A percentile compares a stretch with the other conserved stretches of the same genome.
phyloP scores from a whole-genome alignment of 2,888 invertebrate species.

The Capitulum mitella region DNA sequence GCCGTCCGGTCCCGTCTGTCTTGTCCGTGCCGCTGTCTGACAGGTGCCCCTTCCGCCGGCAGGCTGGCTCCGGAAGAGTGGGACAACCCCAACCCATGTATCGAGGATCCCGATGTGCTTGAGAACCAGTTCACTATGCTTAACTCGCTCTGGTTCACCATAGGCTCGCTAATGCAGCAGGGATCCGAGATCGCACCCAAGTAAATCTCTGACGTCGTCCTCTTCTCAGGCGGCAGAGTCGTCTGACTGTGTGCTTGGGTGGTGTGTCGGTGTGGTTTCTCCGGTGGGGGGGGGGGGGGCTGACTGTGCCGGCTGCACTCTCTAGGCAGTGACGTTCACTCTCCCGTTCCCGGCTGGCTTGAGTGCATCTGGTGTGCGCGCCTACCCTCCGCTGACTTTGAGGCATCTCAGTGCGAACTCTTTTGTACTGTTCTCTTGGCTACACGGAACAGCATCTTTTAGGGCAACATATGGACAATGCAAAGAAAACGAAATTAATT shows the following conservation, averaged over 20 bases:
- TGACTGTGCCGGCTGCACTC: neutral
- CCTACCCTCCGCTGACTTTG: neutral
- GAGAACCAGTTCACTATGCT: constrained; percentile 75
- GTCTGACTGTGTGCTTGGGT: neutral
- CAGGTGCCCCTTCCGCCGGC: neutral
- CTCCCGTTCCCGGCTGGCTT: constrained; percentile 19
- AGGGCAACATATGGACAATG: too few species aligned
- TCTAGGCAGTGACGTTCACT: constrained; percentile 21
- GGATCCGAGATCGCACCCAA: constrained; percentile 81
- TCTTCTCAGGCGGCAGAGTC: neutral
- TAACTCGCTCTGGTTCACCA: constrained; percentile 82
- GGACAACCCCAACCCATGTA: constrained; percentile 79
- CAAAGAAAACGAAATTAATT: too few species aligned
- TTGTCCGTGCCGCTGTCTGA: too few species aligned
- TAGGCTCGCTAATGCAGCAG: constrained; percentile 76
- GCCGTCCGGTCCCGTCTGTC: too few species aligned
- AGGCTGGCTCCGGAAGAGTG: constrained; percentile 78
- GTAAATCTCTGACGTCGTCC: constrained; percentile 45
- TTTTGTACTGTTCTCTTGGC: too few species aligned
- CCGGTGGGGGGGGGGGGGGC: neutral
- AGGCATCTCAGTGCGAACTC: too few species aligned
- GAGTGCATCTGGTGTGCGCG: neutral
- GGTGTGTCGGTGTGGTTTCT: neutral
- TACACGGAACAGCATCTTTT: too few species aligned
- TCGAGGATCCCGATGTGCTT: constrained; percentile 71